Evolutionary conservation across 1,140 invertebrate species (phyloP).

Genomic region (Conopomorpha cramerella): DNA sequence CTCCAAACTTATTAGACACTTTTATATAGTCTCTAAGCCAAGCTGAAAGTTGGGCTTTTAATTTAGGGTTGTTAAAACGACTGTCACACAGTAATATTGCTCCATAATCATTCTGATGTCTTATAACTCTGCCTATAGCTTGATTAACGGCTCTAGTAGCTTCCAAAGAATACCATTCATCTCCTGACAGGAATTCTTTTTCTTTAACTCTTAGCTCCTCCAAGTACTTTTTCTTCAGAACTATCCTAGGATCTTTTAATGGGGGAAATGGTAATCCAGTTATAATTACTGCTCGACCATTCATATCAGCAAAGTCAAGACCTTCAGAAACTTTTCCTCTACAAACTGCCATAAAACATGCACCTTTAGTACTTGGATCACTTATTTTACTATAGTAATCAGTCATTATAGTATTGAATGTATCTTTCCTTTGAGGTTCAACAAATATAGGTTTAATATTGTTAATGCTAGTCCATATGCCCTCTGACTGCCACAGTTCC

Average conservation of each 20-base stretch:
- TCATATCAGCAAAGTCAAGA: constrained; percentile 94
- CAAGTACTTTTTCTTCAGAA: constrained; percentile 91
- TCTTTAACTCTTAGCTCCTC: constrained; percentile 68
- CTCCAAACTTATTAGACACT: constrained; percentile 70
- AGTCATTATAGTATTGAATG: constrained; percentile 78
- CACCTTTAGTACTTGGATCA: constrained; percentile 75
- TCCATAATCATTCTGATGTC: constrained; percentile 94
- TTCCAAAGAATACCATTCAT: constrained; percentile 93
- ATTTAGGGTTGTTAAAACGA: constrained; percentile 71
- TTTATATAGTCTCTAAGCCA: constrained; percentile 80
- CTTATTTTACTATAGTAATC: constrained; percentile 86
- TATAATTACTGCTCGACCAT: constrained; percentile 94
- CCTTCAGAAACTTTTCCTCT: constrained; percentile 97
- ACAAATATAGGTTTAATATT: constrained; percentile 80
- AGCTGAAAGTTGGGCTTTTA: constrained; percentile 77
- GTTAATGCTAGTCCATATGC: constrained; percentile 80
- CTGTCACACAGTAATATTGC: constrained; percentile 91
- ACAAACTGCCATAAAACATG: constrained; percentile 95
- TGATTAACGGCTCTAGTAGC: constrained; percentile 97
- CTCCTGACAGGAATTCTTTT: constrained; percentile 72
- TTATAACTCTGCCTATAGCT: constrained; percentile 94
- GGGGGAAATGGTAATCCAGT: constrained; percentile 96
- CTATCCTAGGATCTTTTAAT: constrained; percentile 86
- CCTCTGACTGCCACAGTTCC: constrained; percentile 80
- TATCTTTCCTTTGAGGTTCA: constrained; percentile 84